A percentile compares a stretch with the other conserved stretches of the same genome.
These are phyloP conservation scores for Etheostoma nigrum DNA, from an alignment of 2,797 vertebrate species.

Conservation along the genomic window DNA sequence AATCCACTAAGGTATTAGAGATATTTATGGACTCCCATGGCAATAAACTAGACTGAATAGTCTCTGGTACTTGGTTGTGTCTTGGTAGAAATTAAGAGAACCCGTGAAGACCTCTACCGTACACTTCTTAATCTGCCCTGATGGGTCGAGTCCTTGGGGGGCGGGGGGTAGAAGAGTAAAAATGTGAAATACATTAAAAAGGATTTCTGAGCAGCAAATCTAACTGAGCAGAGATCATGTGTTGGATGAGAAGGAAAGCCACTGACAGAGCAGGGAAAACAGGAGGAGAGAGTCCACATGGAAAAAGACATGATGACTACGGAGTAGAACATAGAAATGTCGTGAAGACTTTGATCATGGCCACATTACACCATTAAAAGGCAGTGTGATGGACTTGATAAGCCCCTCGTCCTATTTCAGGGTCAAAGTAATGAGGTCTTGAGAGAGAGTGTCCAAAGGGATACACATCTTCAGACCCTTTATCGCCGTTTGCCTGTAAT, in stretches of 20 bases:
- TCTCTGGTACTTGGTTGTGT: neutral
- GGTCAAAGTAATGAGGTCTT: slow-evolving; percentile 55
- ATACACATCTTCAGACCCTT: slow-evolving; percentile 46
- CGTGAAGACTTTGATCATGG: slow-evolving; percentile 57
- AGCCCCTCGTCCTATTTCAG: slow-evolving; percentile 38
- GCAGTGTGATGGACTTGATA: slow-evolving; percentile 17
- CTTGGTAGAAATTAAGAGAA: slow-evolving; percentile 6
- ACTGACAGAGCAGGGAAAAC: slow-evolving; percentile 6
- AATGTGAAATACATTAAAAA: slow-evolving; percentile 8
- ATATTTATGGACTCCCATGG: neutral
- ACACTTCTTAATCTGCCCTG: slow-evolving; percentile 12
- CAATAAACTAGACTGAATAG: neutral
- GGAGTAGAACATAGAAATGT: slow-evolving; percentile 37
- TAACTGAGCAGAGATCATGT: slow-evolving; percentile 6
- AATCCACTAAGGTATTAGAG: neutral
- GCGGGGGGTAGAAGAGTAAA: slow-evolving; percentile 4
- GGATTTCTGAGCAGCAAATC: slow-evolving; percentile 15
- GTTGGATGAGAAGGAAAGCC: slow-evolving; percentile 11
- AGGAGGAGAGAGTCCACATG: neutral
- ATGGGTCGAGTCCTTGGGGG: neutral
- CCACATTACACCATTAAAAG: slow-evolving; percentile 45
- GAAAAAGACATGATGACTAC: slow-evolving; percentile 31
- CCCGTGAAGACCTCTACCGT: neutral
- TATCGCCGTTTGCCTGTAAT: slow-evolving; percentile 49
- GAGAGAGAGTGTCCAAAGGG: slow-evolving; percentile 32